These are phyloP conservation scores for Drosophila bocki DNA, from an alignment of 1,140 invertebrate genomes.

Conservation along the genomic window DNA sequence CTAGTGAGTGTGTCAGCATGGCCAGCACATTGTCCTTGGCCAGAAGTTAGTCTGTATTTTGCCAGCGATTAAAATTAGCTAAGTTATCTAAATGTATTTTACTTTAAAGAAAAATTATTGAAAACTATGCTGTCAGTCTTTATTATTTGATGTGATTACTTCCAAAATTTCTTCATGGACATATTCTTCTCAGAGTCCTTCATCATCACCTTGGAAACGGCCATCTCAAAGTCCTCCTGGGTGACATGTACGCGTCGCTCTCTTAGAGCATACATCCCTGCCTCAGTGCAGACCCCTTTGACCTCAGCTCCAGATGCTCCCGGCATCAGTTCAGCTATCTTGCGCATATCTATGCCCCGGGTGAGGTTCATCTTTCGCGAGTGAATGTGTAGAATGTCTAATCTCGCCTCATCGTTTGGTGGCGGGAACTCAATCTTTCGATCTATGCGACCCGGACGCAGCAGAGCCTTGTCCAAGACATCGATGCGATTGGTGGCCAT, in stretches of 20 bases:
- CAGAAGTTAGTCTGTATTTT: conserved; percentile 26
- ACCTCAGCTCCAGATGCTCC: conserved; percentile 99
- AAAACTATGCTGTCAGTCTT: neutral
- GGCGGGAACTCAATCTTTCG: conserved; percentile 99
- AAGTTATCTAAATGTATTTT: neutral
- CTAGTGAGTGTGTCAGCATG: conserved; percentile 64
- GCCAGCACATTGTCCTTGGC: conserved; percentile 55
- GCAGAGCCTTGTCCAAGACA: conserved; percentile 98
- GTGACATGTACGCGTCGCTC: conserved; percentile 99
- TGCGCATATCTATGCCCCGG: conserved; percentile 98
- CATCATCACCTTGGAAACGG: conserved; percentile 99
- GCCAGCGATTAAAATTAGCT: conserved; percentile 26
- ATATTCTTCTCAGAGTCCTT: conserved; percentile 99
- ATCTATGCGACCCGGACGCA: conserved; percentile 99
- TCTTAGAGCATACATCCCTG: conserved; percentile 99
- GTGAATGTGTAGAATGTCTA: conserved; percentile 99
- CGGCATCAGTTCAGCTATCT: conserved; percentile 99
- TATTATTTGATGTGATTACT: conserved; percentile 87
- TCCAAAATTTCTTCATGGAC: conserved; percentile 99
- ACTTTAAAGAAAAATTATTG: neutral
- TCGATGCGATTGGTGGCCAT: conserved; percentile 99
- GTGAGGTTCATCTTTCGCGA: conserved; percentile 99
- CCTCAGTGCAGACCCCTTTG: conserved; percentile 99
- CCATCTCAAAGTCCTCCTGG: conserved; percentile 99
- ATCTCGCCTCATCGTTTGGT: conserved; percentile 99